These are phyloP conservation scores for Pantelozetes paolii DNA, from an alignment of 2,888 invertebrate species.

Conservation along the genomic window DNA sequence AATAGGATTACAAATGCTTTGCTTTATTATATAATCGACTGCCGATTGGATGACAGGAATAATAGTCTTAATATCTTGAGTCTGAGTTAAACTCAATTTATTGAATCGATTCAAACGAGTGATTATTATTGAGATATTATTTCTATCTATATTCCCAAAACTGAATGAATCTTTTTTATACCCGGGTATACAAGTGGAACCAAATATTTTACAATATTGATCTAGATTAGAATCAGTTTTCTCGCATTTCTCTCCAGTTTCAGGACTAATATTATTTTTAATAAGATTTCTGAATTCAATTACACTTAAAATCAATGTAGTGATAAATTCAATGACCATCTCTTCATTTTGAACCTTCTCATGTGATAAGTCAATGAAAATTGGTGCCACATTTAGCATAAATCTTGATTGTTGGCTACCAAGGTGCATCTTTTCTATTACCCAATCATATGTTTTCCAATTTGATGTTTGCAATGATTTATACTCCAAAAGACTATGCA, in stretches of 20 bases:
- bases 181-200: constrained; percentile 78
- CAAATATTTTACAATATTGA: constrained; percentile 82
- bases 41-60: constrained; percentile 1
- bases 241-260: background rate
- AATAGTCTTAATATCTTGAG: background rate
- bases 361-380: too few relatives aligned
- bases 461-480: too few relatives aligned
- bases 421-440: too few relatives aligned
- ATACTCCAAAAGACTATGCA: too few relatives aligned
- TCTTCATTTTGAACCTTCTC: too few relatives aligned
- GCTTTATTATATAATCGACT: constrained; percentile 26
- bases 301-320: constrained; percentile 33
- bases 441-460: too few relatives aligned
- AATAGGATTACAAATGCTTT: constrained; percentile 14
- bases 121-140: constrained; percentile 46
- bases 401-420: too few relatives aligned
- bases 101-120: constrained; percentile 49
- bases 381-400: too few relatives aligned
- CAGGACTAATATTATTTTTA: constrained; percentile 24
- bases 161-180: constrained; percentile 58
- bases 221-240: background rate
- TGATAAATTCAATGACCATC: constrained; percentile 37
- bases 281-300: constrained; percentile 32
- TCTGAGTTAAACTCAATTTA: constrained; percentile 33
- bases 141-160: background rate